Base-by-base conservation (phyloP, 2,888 invertebrate genomes). In the Baccha elongata region DNA sequence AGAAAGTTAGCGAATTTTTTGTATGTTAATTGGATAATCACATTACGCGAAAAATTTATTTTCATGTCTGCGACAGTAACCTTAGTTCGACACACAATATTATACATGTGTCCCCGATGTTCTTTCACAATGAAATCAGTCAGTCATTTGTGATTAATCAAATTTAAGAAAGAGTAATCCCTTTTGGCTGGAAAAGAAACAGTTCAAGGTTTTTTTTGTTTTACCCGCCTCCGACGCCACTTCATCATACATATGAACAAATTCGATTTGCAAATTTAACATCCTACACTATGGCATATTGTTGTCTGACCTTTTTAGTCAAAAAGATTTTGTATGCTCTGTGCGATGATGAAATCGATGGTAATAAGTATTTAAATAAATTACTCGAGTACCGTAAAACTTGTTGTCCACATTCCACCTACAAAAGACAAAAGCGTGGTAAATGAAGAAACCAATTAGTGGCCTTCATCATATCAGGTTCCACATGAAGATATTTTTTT, bases 331-430 rank as follows among this genome's bases (percentile, higher is more conserved):
- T 42, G 13, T 37, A 29, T 40, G 17, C 26, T 32, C 29, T 23
- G n/a, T 21, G 23, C 37, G 7, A 46, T 35, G 68, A 67, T 19
- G 76, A 74, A 75, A 75, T 75, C 76, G 72, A 78, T 60, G 60
- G 67, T 68, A 50, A 71, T 67, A 73, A 79, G 73, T 73, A 72
- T 17, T 6, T 40, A 10, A 40, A 37, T 48, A 72, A 32, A 67
- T 76, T 72, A 76, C 60, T 67, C 19, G 32, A 68, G 65, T 67
- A 78, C 78, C 44, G 78, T 78, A 23, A 55, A 71, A 23, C 23
- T n/a, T 13, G 52, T 52, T 81, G 71, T 71, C 76, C 71, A 71
- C 60, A 71, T 42, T 32, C 71, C 42, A 72, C 83, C 78, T 64
- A 78, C 83, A 32, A 55, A n/a, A 37, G 40, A n/a, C 58, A 37